Evolutionary conservation across 1,140 invertebrate genomes (phyloP).

Genomic region (Lutraria rhynchaena): DNA sequence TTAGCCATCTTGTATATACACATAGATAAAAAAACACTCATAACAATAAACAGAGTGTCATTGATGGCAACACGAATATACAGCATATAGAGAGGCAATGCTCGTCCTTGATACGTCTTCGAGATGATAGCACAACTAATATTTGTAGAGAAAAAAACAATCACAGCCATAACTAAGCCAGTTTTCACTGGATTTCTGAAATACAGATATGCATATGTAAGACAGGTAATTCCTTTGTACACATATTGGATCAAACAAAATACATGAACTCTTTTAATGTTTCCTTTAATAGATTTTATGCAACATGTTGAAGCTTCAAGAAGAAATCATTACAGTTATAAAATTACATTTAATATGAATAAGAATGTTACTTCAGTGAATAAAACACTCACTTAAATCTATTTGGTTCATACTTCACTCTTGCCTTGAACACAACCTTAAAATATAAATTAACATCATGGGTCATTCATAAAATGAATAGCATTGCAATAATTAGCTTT

Average conservation of each 20-base stretch:
- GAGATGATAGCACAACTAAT: conserved; percentile 74
- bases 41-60: conserved; percentile 80
- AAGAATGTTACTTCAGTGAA: neutral
- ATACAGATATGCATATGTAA: no score
- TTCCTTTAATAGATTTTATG: no score
- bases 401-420: conserved; percentile 77
- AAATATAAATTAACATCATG: no score
- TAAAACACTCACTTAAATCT: conserved; percentile 74
- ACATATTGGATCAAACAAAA: no score
- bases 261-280: no score
- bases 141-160: conserved; percentile 79
- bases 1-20: conserved; percentile 80
- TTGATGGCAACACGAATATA: conserved; percentile 78
- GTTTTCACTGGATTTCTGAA: conserved; percentile 72
- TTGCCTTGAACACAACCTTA: conserved; percentile 80
- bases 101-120: conserved; percentile 61
- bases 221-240: no score
- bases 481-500: no score
- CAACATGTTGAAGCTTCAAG: no score
- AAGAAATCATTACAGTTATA: no score
- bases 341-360: conserved; percentile 2
- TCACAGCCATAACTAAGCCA: conserved; percentile 67
- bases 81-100: conserved; percentile 66
- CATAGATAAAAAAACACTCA: conserved; percentile 75
- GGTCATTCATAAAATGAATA: no score